These are phyloP conservation scores for Cacatua alba DNA, from an alignment of 2,113 vertebrate species.

Conservation along the genomic window DNA sequence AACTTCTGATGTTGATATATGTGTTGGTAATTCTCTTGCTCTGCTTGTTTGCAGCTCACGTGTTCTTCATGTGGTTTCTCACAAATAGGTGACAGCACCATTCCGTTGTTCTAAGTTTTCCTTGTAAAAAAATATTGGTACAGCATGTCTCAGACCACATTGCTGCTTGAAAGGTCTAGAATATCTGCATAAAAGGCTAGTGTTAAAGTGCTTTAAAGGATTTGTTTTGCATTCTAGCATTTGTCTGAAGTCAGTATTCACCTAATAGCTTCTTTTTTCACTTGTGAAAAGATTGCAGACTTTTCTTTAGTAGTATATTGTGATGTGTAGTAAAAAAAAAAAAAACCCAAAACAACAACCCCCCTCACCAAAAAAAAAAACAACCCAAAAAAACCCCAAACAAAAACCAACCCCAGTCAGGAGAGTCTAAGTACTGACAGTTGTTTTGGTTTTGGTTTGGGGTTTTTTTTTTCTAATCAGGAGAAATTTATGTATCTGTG, in stretches of 20 bases:
- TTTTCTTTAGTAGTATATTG: neutral
- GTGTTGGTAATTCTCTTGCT: neutral
- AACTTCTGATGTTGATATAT: neutral
- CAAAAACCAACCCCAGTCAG: neutral
- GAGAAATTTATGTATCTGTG: constrained; percentile 9
- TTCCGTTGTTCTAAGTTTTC: neutral
- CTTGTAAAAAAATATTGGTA: neutral
- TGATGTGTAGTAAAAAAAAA: neutral
- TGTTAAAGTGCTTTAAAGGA: neutral
- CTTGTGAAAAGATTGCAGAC: neutral
- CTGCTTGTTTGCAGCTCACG: neutral
- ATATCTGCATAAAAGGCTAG: neutral
- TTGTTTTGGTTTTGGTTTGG: fast-evolving
- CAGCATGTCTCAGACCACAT: neutral
- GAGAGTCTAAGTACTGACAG: neutral
- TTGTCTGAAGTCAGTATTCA: neutral
- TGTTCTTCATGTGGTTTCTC: neutral
- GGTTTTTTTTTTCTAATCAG: neutral
- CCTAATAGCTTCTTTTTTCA: neutral
- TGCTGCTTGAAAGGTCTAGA: neutral
- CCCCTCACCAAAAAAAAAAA: neutral
- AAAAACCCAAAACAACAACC: neutral
- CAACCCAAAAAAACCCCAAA: neutral
- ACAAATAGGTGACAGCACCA: neutral
- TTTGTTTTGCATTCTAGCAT: neutral